phyloP scores from a whole-genome alignment of 2,888 invertebrate species.

The Sinodicranocentrus sp. region DNA sequence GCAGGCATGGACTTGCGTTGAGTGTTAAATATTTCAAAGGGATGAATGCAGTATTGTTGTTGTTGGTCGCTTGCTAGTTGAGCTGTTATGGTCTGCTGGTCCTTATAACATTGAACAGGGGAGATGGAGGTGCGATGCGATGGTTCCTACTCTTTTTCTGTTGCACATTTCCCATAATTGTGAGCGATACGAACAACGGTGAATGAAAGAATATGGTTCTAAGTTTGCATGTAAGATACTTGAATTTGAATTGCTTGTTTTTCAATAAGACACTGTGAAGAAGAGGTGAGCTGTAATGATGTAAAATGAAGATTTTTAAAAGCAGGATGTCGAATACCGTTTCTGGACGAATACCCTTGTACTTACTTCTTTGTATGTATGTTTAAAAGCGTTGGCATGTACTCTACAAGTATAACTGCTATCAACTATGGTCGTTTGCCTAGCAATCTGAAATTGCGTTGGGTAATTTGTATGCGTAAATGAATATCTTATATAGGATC shows the following conservation, averaged over 20 bases:
- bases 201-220: slow-evolving; percentile 10
- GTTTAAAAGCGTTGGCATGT: no score
- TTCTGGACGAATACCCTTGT: neutral
- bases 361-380: no score
- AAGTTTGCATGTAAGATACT: neutral
- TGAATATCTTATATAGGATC: no score
- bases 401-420: no score
- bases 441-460: neutral
- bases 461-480: no score
- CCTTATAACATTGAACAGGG: neutral
- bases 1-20: neutral
- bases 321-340: slow-evolving; percentile 19
- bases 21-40: neutral
- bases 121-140: neutral
- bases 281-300: neutral
- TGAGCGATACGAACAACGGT: neutral
- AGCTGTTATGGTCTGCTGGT: slow-evolving; percentile 8
- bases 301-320: slow-evolving; percentile 7
- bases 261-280: no score
- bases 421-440: neutral
- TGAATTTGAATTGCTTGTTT: neutral
- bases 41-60: no score
- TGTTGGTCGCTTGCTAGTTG: neutral
- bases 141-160: neutral
- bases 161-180: neutral